Percentiles rank a stretch among this genome's conserved stretches.
Conservation (phyloP, 2,888 invertebrate genomes). For the Malthinus seriepunctatus region DNA sequence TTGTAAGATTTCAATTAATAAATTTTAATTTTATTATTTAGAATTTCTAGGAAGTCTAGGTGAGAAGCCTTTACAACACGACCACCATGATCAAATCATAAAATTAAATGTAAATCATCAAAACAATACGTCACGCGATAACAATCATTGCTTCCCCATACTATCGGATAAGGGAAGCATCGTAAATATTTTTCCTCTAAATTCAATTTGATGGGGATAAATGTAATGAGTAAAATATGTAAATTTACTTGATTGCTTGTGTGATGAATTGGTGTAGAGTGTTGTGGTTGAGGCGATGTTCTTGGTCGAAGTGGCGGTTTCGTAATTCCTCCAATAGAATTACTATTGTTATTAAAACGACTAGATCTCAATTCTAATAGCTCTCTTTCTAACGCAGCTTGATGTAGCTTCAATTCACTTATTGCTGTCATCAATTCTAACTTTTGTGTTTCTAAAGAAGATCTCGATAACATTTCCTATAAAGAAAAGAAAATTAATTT, state of each 20-base stretch:
- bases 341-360: constrained; percentile 47
- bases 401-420: constrained; percentile 87
- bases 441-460: constrained; percentile 92
- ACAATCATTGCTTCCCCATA: neutral
- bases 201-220: too few species aligned
- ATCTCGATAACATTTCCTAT: constrained; percentile 84
- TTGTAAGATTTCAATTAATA: too few species aligned
- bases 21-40: too few species aligned
- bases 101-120: neutral
- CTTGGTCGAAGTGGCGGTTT: constrained; percentile 48
- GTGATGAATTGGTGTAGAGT: constrained; percentile 53
- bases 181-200: too few species aligned
- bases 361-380: constrained; percentile 73
- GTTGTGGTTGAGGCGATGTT: constrained; percentile 53
- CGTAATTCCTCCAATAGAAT: constrained; percentile 43
- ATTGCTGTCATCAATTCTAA: constrained; percentile 91
- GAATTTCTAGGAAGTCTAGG: too few species aligned
- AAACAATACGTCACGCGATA: neutral
- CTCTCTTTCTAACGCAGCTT: constrained; percentile 85
- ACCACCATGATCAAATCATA: too few species aligned
- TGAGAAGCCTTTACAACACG: too few species aligned
- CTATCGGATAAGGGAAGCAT: neutral
- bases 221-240: too few species aligned
- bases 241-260: constrained; percentile 44
- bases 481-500: constrained; percentile 11